Percentiles rank a stretch among this genome's conserved stretches.
phyloP scores from a whole-genome alignment of 2,888 invertebrate species.

The Acronicta alni region DNA sequence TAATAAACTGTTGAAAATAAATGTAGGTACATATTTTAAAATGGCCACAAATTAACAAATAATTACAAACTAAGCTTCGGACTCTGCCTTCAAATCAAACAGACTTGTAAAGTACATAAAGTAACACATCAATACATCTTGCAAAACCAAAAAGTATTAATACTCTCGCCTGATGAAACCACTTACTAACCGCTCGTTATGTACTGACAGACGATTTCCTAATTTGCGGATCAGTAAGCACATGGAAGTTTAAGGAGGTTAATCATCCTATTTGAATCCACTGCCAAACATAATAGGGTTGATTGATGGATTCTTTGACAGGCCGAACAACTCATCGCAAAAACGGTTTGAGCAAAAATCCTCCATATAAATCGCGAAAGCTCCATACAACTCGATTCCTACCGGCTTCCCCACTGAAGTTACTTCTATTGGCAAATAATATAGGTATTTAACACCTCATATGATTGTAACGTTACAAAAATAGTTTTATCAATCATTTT shows the following conservation, averaged over 20 bases:
- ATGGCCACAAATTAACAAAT: not conserved
- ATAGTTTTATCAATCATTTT: no score
- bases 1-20: no score
- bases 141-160: conserved; percentile 1
- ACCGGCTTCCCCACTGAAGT: no score
- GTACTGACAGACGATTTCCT: conserved; percentile 48
- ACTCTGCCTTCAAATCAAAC: not conserved
- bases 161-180: conserved; percentile 8
- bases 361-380: conserved; percentile 2
- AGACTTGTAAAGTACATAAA: not conserved
- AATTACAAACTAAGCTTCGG: not conserved
- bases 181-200: conserved; percentile 28
- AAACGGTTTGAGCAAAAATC: conserved; percentile 13
- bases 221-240: conserved; percentile 30
- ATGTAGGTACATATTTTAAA: no score
- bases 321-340: conserved; percentile 18
- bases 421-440: no score
- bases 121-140: conserved; percentile 2
- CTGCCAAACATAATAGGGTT: conserved; percentile 51
- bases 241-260: conserved; percentile 35
- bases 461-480: no score
- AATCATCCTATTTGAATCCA: conserved; percentile 42
- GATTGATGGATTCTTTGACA: conserved; percentile 51
- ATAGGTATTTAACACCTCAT: no score
- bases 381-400: no score